Percentiles rank a stretch among this genome's conserved stretches.
phyloP scores from a whole-genome alignment of 1,140 invertebrate species.

The Colletes latitarsis region DNA sequence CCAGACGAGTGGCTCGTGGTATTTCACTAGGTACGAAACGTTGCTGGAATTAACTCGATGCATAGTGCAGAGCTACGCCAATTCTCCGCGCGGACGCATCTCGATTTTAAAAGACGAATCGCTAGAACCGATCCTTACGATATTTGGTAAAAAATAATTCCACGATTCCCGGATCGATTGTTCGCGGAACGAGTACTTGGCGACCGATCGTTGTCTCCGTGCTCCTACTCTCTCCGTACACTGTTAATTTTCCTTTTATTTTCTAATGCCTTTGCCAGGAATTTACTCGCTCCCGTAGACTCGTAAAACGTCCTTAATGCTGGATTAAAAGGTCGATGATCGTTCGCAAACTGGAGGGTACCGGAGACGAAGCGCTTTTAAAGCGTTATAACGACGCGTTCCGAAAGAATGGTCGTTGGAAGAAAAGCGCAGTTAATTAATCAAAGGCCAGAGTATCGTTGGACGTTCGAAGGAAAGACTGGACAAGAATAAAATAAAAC shows the following conservation, averaged over 20 bases:
- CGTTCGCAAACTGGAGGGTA: background rate
- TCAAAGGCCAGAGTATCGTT: background rate
- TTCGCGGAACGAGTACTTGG: too few species aligned
- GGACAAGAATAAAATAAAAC: background rate
- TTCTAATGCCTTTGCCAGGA: background rate
- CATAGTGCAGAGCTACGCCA: background rate
- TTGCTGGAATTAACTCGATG: slow-evolving; percentile 12
- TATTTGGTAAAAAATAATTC: too few species aligned
- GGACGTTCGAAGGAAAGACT: background rate
- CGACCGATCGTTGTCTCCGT: too few species aligned
- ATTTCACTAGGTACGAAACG: slow-evolving; percentile 9
- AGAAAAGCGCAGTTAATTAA: background rate
- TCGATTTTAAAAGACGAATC: background rate
- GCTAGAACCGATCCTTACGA: background rate
- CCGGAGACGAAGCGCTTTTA: background rate
- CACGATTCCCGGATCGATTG: too few species aligned
- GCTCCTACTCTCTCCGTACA: too few species aligned
- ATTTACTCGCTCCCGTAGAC: background rate
- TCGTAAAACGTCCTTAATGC: too few species aligned
- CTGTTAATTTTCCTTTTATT: background rate
- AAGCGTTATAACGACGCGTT: background rate
- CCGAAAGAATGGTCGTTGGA: background rate
- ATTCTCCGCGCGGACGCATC: background rate
- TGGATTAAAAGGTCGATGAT: too few species aligned
- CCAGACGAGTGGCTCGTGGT: slow-evolving; percentile 12